These are phyloP conservation scores for Osmoderma eremita DNA, from an alignment of 2,888 invertebrate genomes.

Conservation along the genomic window DNA sequence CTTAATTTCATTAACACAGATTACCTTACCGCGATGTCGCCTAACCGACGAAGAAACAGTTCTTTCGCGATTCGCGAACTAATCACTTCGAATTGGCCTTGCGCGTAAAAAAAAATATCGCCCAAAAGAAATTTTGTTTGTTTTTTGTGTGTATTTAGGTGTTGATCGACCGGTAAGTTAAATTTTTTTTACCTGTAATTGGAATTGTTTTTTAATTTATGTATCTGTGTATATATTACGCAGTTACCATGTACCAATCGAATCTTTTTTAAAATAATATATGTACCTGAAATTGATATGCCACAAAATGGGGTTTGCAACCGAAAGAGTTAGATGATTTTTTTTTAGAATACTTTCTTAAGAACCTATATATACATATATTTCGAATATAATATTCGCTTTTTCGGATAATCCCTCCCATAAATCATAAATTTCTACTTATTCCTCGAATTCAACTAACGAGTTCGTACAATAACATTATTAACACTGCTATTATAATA, in stretches of 20 bases:
- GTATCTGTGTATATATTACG: constrained; percentile 12
- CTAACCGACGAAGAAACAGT: constrained; percentile 22
- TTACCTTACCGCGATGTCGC: constrained; percentile 31
- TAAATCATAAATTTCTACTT: not conserved
- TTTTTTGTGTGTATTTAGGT: constrained; percentile 30
- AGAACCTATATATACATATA: constrained; percentile 13
- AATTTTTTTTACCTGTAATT: constrained; percentile 1
- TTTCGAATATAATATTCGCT: constrained; percentile 43
- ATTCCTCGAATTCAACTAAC: not conserved
- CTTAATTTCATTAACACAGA: constrained; percentile 48
- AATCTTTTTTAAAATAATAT: constrained; percentile 7
- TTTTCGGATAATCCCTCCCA: not conserved
- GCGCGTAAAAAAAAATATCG: constrained; percentile 12
- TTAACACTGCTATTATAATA: not conserved
- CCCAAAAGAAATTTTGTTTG: not conserved
- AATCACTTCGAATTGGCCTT: constrained; percentile 13
- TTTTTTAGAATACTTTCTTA: constrained; percentile 36
- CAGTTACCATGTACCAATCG: constrained; percentile 40
- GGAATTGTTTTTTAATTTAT: constrained; percentile 14
- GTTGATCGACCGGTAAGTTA: constrained; percentile 39
- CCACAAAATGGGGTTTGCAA: constrained; percentile 57
- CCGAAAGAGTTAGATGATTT: constrained; percentile 47
- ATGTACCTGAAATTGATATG: constrained; percentile 49
- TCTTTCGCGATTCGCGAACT: constrained; percentile 28
- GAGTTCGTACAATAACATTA: not conserved